Base-by-base conservation (phyloP, 2,113 vertebrate genomes). In the Azemiops feae region DNA sequence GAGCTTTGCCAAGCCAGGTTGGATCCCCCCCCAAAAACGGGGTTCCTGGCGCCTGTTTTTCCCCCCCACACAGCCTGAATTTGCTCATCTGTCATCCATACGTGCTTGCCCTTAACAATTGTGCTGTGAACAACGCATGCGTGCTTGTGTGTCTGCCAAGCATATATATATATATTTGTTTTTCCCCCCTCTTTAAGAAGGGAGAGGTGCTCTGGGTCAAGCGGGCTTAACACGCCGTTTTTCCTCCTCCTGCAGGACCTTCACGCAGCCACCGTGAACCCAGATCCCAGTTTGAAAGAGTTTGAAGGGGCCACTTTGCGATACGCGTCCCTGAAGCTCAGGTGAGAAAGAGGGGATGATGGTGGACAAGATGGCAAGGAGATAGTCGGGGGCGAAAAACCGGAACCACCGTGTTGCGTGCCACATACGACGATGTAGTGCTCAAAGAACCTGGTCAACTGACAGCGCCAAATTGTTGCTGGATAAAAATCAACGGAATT, bases 281-380 rank as follows among this genome's bases (percentile, higher is more conserved):
- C 99, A 9, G 99, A 99, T 92, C 98, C 99, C 92, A 99, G 99
- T 96, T 98, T 99, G 88, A 99, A 99, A 96, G 99, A 99, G 50
- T 99, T 99, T 95, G 98, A 99, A 97, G 99, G 98, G 94, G 99
- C 99, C 2, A 99, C 99, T 0, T 97, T 99, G 14, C 99, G 99
- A 93, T 99, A 99, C 88, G 99, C 99, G 39, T 99, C 99, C 92
- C 96, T 99, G 94, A 99, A 99, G 92, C 98, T 99, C 95, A 98
- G 99, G 99, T 99, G 98, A 96, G 92, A 1, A n/a, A 0, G 47
- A 0, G 39, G 30, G 22, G 34, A 3, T 18, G 7, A 43, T 3
- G 74, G 60, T 64, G 27, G 10, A 14, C 10, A 10, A 64, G 25
- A 1, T 6, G 58, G 58, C 1, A 8, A 12, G 3, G 58, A 11